Evolutionary conservation across 2,797 vertebrate species (phyloP).

Genomic region (Anas flavirostris): DNA sequence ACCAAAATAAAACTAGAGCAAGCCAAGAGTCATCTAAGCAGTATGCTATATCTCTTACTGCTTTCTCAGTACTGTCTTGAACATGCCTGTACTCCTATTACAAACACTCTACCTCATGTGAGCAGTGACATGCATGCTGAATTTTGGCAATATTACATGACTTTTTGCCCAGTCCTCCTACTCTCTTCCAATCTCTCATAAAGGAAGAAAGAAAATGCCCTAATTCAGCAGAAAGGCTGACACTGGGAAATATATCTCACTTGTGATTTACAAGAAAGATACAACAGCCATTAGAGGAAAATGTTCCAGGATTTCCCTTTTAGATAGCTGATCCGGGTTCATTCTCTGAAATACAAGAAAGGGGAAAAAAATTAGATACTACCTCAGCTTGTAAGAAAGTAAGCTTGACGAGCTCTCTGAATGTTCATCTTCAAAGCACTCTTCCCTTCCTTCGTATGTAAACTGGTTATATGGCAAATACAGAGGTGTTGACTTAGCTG

Average conservation of each 20-base stretch:
- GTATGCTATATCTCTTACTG: neutral
- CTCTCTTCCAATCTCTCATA: neutral
- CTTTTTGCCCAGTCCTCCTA: neutral
- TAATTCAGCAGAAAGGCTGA: neutral
- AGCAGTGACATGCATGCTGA: neutral
- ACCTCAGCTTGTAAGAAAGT: conserved; percentile 87
- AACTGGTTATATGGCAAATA: conserved; percentile 91
- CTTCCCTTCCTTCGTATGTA: conserved; percentile 92
- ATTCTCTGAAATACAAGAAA: neutral
- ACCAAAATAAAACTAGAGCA: conserved; percentile 16
- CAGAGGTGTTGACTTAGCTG: conserved; percentile 86
- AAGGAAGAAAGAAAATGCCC: conserved; percentile 20
- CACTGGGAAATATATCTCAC: neutral
- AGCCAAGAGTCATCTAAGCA: conserved; percentile 28
- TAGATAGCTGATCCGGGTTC: neutral
- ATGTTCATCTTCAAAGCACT: conserved; percentile 87
- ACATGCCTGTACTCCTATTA: neutral
- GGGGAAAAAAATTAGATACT: neutral
- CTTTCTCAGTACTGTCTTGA: neutral
- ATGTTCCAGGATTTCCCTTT: neutral
- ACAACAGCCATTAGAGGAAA: neutral
- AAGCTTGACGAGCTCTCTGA: conserved; percentile 91
- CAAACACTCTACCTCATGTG: conserved; percentile 18
- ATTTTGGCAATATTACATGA: conserved; percentile 14
- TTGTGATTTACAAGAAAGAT: neutral